Base-by-base conservation (phyloP, 1,140 invertebrate species). In the Zaprionus ornatus region DNA sequence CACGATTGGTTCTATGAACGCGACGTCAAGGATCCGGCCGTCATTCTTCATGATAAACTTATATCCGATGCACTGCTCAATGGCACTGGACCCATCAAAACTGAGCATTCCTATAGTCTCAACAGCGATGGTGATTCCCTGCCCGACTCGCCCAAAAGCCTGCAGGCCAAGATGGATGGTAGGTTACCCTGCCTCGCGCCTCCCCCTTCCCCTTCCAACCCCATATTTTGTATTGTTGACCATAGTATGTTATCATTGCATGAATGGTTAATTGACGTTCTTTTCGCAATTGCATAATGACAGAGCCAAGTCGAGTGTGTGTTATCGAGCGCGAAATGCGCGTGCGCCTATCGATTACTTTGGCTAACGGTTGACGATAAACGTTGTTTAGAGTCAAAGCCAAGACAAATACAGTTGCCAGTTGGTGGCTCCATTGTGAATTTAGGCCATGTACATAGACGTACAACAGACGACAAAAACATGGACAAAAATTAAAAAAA, bases 51-150 rank as follows among this genome's bases (percentile, higher is more conserved):
- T 91, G 97, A 98, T 93, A 95, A 96, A 78, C 94, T 98, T 82
- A 98, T 98, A 95, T 97, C 97, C 25, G 97, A 98, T 86, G 97
- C 97, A 0, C 95, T 96, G 15, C 94, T 97, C 10, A 91, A 91
- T 73, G 96, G 96, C 50, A 95, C 95, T 19, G 92, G 94, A 79
- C 96, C 97, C 77, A 96, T 98, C 92, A 96, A 98, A 94, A 95
- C 96, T 91, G 96, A 98, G 94, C 96, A 97, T 93, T 97, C 96
- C 59, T 97, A 97, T 93, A 97, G 96, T 82, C 93, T 97, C 4
- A 94, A 94, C 74, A 95, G 95, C 86, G 93, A 96, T 93, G 93
- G 94, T 73, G 94, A 96, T 92, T 95, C 96, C 78, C 81, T 94
- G 74, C 94, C 95, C 42, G 93, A 94, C 72, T 95, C 95, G 68